Base-by-base conservation (phyloP, 2,888 invertebrate species). In the Tenthredo livida region DNA sequence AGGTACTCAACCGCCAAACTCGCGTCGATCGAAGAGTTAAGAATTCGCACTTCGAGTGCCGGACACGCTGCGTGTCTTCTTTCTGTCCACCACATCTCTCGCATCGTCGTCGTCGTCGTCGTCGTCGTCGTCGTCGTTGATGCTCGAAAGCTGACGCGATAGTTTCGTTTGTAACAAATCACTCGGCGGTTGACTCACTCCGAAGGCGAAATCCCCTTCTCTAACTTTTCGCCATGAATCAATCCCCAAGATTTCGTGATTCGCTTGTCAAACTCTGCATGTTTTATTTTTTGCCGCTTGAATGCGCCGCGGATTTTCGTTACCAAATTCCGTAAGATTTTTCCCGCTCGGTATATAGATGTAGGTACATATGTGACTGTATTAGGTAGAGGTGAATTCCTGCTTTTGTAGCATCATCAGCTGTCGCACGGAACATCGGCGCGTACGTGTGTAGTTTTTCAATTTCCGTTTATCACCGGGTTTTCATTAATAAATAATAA, bases 131-230 rank as follows among this genome's bases (percentile, higher is more conserved):
- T 29, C 29, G 33, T 15, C 33, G 29, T 33, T 5, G 33, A n/a
- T 6, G 72, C 75, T 17, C 17, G 21, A 12, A 12, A 21, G 4
- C 61, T 21, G 61, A 61, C 80, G 61, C 80, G 58, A 80, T 61
- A 80, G 80, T 61, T 80, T 80, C 80, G 80, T 25, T 80, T 5
- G 37, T 25, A 80, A 58, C 84, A 84, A 85, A 85, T 82, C 85
- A 85, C 83, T 77, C 86, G 82, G 70, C 43, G 50, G 65, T 54
- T 85, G 78, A 65, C 85, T 84, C 61, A 85, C 73, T 78, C 72
- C 37, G n/a, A 61, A 80, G 15, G 61, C 61, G 40, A 80, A 80
- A 80, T 43, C 21, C 40, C n/a, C 43, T 21, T 4, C 43, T 40
- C 5, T 43, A 10, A n/a, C 40, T 43, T 21, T 43, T 73, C 50